phyloP scores from a whole-genome alignment of 2,797 vertebrate genomes.

The Eospalax fontanierii region DNA sequence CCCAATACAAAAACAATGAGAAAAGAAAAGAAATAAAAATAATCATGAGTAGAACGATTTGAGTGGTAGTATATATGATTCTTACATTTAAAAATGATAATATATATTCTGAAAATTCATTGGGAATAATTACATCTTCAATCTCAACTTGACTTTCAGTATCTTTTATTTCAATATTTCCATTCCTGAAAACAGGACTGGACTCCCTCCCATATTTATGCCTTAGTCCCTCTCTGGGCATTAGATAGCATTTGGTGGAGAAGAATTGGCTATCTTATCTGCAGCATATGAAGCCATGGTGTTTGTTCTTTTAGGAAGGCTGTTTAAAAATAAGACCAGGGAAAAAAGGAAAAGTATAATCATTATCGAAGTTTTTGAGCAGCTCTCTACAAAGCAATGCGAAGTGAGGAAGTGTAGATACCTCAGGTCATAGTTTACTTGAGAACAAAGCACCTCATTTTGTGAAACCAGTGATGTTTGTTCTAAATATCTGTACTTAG shows the following conservation, averaged over 20 bases:
- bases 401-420: neutral
- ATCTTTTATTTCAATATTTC: neutral
- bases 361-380: neutral
- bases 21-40: neutral
- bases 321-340: neutral
- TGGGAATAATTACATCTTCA: neutral
- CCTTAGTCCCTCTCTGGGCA: neutral
- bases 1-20: neutral
- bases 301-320: neutral
- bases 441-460: neutral
- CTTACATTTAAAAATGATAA: slow-evolving; percentile 78
- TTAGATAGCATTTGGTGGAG: neutral
- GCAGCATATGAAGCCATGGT: fast-evolving
- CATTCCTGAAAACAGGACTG: neutral
- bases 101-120: slow-evolving; percentile 49
- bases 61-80: slow-evolving; percentile 70
- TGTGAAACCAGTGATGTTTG: neutral
- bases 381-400: neutral
- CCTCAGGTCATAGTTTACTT: neutral
- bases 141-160: neutral
- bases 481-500: neutral
- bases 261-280: neutral
- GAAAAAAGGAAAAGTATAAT: neutral
- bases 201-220: neutral
- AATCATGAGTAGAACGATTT: slow-evolving; percentile 66